Evolutionary conservation across 2,888 invertebrate species (phyloP), one percentile per base, ranked within the genome.

Genomic region (Chalcosyrphus nemorum): DNA sequence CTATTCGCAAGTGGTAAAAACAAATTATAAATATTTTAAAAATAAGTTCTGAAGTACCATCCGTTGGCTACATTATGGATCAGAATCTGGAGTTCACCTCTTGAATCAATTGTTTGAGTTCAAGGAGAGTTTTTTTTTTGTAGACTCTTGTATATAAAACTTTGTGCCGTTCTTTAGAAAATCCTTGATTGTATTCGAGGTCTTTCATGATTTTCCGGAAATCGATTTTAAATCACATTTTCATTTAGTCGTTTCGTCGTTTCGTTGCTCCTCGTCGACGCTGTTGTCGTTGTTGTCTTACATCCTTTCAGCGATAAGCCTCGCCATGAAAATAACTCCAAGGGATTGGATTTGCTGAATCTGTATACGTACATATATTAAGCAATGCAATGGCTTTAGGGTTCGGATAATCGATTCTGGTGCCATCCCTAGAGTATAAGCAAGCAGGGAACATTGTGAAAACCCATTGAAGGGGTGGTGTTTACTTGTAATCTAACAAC

Each of bases 191-290:
- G 63, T 47, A 47, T 4, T 32, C 29, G 43, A 45, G 17, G 45
- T 61, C 45, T 43, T 24, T 9, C 11, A 2, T 6, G 15, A 11
- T 29, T 29, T 29, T 7, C 17, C 29, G 63, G 63, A 63, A 63
- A 63, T 63, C 63, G 63, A 63, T 63, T 63, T 63, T 50, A 32
- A 63, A 63, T 63, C 35, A 13, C 47, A 63, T 50, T 63, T 63
- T 63, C 47, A 15, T 52, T 56, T 35, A 35, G 17, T 52, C 50
- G 21, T 24, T 5, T 13, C 29, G 52, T 54, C 7, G 52, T n/a
- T n/a, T 27, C 15, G 27, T 50, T 11, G 43, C n/a, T 43, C 17
- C 17, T 4, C 27, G 35, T 11, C 11, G 35, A n/a, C n/a, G 35
- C n/a, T n/a, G 35, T 35, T 1, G 32, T 38, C 35, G 35, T 38